These are phyloP conservation scores for Thecocarcelia acutangulata DNA, from an alignment of 2,888 invertebrate genomes.

Conservation along the genomic window DNA sequence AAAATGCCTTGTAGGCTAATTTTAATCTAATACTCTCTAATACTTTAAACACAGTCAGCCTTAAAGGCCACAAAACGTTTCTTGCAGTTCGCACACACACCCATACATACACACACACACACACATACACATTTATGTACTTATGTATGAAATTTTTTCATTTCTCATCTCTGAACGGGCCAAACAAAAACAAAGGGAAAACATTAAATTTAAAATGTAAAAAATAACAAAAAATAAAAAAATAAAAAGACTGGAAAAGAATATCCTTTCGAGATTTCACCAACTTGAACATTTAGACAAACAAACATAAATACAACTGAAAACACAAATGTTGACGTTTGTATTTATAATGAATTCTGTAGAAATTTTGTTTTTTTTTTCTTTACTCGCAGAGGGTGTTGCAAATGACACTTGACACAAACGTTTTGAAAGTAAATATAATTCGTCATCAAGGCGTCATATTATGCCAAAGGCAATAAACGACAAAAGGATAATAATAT, in stretches of 20 bases:
- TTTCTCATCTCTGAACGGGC: conserved; percentile 45
- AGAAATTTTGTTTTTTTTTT: conserved; percentile 53
- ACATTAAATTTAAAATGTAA: too few species aligned
- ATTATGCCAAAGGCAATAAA: conserved; percentile 63
- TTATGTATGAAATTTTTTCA: conserved; percentile 46
- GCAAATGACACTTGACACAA: conserved; percentile 70
- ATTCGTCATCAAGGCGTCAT: conserved; percentile 70
- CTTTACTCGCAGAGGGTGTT: conserved; percentile 62
- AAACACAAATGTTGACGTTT: conserved; percentile 29
- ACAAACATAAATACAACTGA: conserved; percentile 7
- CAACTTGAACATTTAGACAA: neutral
- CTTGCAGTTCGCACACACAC: conserved; percentile 8
- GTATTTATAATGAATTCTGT: conserved; percentile 43
- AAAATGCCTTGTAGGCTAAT: conserved; percentile 71
- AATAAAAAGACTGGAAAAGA: conserved; percentile 39
- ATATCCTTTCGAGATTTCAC: conserved; percentile 40
- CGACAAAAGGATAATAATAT: conserved; percentile 62
- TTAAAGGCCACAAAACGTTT: conserved; percentile 51
- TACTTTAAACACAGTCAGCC: conserved; percentile 43
- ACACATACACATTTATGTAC: too few species aligned
- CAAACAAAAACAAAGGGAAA: conserved; percentile 41
- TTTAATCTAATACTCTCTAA: conserved; percentile 71
- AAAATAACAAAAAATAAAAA: conserved; percentile 23
- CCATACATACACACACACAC: conserved; percentile 31
- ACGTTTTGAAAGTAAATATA: conserved; percentile 69